Percentiles rank a stretch among this genome's conserved stretches.
Conservation (phyloP, 2,888 invertebrate species). For the Cryptocheilus praepositus region DNA sequence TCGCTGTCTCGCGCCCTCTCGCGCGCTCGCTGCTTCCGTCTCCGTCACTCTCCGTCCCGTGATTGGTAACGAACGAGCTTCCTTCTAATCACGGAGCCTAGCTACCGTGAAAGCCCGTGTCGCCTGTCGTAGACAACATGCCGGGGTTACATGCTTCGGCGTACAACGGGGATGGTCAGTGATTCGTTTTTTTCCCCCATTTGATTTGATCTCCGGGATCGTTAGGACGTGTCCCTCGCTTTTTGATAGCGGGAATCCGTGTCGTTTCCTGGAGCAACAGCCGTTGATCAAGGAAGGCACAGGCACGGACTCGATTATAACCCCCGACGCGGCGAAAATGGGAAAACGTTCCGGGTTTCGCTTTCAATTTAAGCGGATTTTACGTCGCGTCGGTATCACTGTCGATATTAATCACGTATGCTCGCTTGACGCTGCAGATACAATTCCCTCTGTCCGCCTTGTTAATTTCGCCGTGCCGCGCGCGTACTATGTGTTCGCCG, state of each 20-base stretch:
- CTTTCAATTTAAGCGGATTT: background rate
- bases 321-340: conserved; percentile 12
- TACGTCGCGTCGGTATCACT: no score
- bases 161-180: conserved; percentile 1
- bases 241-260: conserved; percentile 43
- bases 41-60: background rate
- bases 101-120: conserved; percentile 15
- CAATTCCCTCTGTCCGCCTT: no score
- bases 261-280: conserved; percentile 35
- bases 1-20: background rate
- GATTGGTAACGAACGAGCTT: background rate
- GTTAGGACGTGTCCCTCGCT: conserved; percentile 44
- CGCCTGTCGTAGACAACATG: conserved; percentile 14
- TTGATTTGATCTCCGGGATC: conserved; percentile 36
- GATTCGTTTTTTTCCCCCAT: conserved; percentile 3
- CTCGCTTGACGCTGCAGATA: no score
- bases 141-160: background rate
- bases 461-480: no score
- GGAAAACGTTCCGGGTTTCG: background rate
- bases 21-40: conserved; percentile 2
- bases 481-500: no score
- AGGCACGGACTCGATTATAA: conserved; percentile 21
- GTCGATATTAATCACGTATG: no score
- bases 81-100: background rate
- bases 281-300: conserved; percentile 24